These are phyloP conservation scores for Neria commutata DNA, from an alignment of 2,888 invertebrate genomes.

Conservation along the genomic window DNA sequence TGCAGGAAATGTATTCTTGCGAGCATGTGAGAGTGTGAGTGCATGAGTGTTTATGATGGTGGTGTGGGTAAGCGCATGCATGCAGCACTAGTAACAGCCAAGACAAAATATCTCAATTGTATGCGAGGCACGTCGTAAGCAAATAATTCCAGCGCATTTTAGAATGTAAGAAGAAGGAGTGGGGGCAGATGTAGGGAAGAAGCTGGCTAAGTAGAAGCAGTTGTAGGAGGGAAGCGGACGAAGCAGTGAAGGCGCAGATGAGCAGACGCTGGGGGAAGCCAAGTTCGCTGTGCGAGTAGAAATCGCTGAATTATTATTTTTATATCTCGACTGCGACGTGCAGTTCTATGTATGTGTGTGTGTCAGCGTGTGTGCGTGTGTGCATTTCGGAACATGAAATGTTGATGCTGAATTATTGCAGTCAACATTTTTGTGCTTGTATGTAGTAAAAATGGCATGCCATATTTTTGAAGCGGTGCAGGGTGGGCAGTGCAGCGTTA, in stretches of 20 bases:
- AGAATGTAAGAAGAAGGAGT: conserved; percentile 1
- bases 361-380: background rate
- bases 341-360: background rate
- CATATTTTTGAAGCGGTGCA: background rate
- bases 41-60: background rate
- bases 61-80: background rate
- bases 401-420: background rate
- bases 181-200: background rate
- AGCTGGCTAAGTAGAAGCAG: background rate
- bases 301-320: conserved; percentile 12
- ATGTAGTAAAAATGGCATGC: no score
- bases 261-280: no score
- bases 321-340: no score
- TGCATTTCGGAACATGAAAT: background rate
- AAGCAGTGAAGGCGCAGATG: no score
- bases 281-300: background rate
- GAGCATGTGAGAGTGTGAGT: background rate
- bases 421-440: background rate
- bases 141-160: conserved; percentile 28
- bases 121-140: conserved; percentile 31
- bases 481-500: no score
- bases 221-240: no score
- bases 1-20: no score
- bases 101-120: conserved; percentile 17
- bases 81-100: background rate